A percentile compares a stretch with the other conserved stretches of the same genome.
These are phyloP conservation scores for Neodontobutis hainanensis DNA, from an alignment of 2,113 vertebrate species.

Conservation along the genomic window DNA sequence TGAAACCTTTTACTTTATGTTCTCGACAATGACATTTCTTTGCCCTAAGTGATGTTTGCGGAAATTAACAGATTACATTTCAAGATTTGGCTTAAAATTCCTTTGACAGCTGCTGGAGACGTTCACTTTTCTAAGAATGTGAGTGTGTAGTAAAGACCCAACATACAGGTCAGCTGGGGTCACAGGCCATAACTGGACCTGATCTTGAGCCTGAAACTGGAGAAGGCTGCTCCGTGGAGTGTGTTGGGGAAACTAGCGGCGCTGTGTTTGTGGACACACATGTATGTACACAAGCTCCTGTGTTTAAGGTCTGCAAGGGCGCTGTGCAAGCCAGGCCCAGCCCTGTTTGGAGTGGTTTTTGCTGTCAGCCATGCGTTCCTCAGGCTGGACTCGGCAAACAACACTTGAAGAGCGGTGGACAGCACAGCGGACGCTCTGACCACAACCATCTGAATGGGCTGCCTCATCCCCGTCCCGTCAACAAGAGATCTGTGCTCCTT, in stretches of 20 bases:
- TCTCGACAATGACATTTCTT: not conserved
- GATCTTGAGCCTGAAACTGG: constrained; percentile 10
- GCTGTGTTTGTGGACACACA: constrained; percentile 43
- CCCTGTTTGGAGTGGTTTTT: constrained; percentile 29
- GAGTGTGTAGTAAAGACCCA: not conserved
- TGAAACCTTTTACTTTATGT: not conserved
- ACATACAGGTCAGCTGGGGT: constrained; percentile 23
- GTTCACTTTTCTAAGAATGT: constrained; percentile 1
- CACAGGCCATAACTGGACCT: constrained; percentile 21
- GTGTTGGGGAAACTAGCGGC: constrained; percentile 34
- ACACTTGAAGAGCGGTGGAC: constrained; percentile 21
- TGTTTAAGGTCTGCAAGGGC: constrained; percentile 36
- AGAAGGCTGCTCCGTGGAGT: constrained; percentile 39
- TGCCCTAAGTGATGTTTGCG: constrained; percentile 13
- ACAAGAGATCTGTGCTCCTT: constrained; percentile 49
- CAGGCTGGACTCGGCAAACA: constrained; percentile 35
- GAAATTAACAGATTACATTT: constrained; percentile 31
- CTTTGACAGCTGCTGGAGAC: constrained; percentile 12
- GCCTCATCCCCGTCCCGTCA: constrained; percentile 34
- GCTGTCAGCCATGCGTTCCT: constrained; percentile 20
- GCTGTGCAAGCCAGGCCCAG: not conserved
- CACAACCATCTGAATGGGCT: constrained; percentile 16
- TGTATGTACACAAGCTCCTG: constrained; percentile 33
- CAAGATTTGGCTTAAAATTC: constrained; percentile 20
- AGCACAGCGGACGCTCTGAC: constrained; percentile 11